phyloP scores from a whole-genome alignment of 2,113 vertebrate genomes.

The Aspiorhynchus laticeps region DNA sequence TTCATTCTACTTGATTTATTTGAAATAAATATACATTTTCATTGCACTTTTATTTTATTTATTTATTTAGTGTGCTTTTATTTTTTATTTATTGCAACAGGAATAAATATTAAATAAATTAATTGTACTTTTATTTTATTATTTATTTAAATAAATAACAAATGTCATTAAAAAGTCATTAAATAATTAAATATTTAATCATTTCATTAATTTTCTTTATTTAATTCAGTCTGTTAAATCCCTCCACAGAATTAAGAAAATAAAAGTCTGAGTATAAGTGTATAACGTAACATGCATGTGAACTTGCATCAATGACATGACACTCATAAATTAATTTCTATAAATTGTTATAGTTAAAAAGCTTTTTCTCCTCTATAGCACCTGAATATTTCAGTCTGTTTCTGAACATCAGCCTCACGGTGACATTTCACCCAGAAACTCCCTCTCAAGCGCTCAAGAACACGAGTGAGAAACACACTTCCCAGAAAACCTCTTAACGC shows the following conservation, averaged over 20 bases:
- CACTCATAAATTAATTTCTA: neutral
- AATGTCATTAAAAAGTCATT: too few species aligned
- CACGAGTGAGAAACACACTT: slow-evolving; percentile 3
- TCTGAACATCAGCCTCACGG: neutral
- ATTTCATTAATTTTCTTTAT: neutral
- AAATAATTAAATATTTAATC: too few species aligned
- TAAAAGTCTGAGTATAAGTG: neutral
- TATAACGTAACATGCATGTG: too few species aligned
- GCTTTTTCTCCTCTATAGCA: neutral
- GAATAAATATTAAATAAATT: too few species aligned
- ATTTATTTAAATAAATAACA: neutral
- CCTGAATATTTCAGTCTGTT: neutral
- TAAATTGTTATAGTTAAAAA: neutral
- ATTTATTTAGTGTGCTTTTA: too few species aligned
- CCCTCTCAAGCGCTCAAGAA: neutral
- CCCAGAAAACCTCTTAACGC: slow-evolving; percentile 12
- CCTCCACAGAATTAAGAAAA: neutral
- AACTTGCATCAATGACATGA: neutral
- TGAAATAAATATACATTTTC: too few species aligned
- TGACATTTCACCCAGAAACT: neutral
- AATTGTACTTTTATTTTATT: neutral
- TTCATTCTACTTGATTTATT: too few species aligned
- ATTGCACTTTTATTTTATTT: too few species aligned
- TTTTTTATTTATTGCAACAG: too few species aligned
- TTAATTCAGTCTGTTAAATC: neutral